A percentile compares a stretch with the other conserved stretches of the same genome.
Evolutionary conservation across 2,797 vertebrate species (phyloP).

Genomic region (Liasis olivaceus): DNA sequence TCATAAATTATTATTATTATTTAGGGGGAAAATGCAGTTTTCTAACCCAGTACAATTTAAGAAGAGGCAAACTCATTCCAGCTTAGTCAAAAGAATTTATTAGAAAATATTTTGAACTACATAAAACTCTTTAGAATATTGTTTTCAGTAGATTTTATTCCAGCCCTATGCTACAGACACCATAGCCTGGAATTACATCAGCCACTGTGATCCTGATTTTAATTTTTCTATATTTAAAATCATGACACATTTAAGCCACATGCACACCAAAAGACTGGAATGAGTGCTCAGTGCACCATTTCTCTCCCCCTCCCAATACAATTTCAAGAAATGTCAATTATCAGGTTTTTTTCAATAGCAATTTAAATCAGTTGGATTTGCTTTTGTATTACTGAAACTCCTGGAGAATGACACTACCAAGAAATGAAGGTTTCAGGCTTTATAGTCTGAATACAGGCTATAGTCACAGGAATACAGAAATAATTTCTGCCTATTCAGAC

Average conservation of each 20-base stretch:
- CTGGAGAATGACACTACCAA: not conserved
- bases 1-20: too few relatives aligned
- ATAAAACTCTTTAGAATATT: constrained; percentile 61
- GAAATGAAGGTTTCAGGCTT: constrained; percentile 18
- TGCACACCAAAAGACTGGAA: constrained; percentile 40
- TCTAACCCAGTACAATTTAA: constrained; percentile 19
- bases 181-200: constrained; percentile 11
- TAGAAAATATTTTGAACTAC: constrained; percentile 74
- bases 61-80: constrained; percentile 55
- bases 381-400: constrained; percentile 15
- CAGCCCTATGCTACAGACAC: constrained; percentile 52
- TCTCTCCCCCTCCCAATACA: constrained; percentile 4
- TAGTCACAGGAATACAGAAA: constrained; percentile 37
- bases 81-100: constrained; percentile 76
- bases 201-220: constrained; percentile 43
- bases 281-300: constrained; percentile 35
- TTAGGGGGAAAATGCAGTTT: not conserved
- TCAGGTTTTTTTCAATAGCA: constrained; percentile 28
- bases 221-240: constrained; percentile 8
- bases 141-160: constrained; percentile 71
- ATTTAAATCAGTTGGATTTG: not conserved
- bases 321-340: constrained; percentile 24
- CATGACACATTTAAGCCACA: constrained; percentile 53
- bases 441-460: constrained; percentile 10
- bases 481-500: not conserved